Base-by-base conservation (phyloP, 2,113 vertebrate genomes). In the Dasyornis broadbenti region DNA sequence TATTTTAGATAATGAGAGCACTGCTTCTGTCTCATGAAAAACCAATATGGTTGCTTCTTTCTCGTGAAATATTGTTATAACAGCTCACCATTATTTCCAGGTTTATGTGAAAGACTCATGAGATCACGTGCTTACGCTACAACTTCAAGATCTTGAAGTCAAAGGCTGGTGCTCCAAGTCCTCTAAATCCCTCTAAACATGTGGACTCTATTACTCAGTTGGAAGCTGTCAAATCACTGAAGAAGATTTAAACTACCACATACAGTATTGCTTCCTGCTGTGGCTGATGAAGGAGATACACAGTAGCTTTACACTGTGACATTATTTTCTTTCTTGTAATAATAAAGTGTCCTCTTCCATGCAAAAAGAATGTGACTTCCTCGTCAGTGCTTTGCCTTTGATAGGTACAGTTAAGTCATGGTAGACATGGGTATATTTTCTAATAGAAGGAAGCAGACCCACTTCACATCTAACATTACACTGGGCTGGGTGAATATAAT, bases 161-260 rank as follows among this genome's bases (percentile, higher is more conserved):
- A 1, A 59, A 92, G 23, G 7, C 69, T 77, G 28, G 20, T 37
- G 11, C 60, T 83, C 27, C 69, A 86, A 73, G 83, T 78, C 77
- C 60, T 89, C 61, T 87, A 95, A 95, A 93, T 80, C 15, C 37
- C 33, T 92, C 42, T 85, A 65, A 90, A 78, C 26, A 49, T 59
- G 19, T 64, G 86, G 52, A 82, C 57, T 78, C 56, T 81, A 53
- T 79, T 54, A 61, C 91, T 80, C 84, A 1, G 84, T 56, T 79
- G 86, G 94, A 95, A 91, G 73, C 45, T 95, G 91, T 89, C 94
- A 97, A 91, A 69, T 85, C 70, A 69, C 53, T 65, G 65, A 91
- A 92, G 66, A 92, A 72, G 39, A 79, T 82, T 85, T 92, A 86
- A 94, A 68, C 89, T 84, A 87, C 83, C 61, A 53, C 77, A 72